These are phyloP conservation scores for Acrossocheilus wenchowensis DNA, from an alignment of 2,797 vertebrate species.

Conservation along the genomic window DNA sequence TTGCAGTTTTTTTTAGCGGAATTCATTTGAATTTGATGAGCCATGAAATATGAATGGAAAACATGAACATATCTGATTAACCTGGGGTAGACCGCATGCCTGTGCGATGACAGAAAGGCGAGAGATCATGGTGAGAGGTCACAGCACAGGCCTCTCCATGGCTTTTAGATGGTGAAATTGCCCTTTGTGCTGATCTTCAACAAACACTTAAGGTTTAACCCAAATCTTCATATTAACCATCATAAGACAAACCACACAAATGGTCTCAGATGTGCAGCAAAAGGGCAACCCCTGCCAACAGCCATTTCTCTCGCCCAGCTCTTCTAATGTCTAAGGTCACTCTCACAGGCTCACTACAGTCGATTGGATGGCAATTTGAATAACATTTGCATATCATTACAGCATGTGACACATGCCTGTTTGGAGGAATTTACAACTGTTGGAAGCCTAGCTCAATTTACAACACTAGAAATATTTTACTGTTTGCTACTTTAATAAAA, in stretches of 20 bases:
- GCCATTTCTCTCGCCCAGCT: constrained; percentile 55
- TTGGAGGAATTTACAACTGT: constrained; percentile 8
- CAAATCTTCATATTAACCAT: constrained; percentile 25
- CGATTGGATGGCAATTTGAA: constrained; percentile 75
- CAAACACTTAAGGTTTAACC: constrained; percentile 14
- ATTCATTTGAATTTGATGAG: constrained; percentile 73
- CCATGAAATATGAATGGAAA: constrained; percentile 69
- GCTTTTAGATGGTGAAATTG: constrained; percentile 19
- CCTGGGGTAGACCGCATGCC: constrained; percentile 58
- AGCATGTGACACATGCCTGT: constrained; percentile 57
- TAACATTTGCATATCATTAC: constrained; percentile 77
- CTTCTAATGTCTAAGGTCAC: constrained; percentile 71
- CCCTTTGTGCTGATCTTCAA: constrained; percentile 25
- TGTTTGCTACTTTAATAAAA: not conserved
- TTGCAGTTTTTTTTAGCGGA: constrained; percentile 37
- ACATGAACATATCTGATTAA: constrained; percentile 60
- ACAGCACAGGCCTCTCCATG: constrained; percentile 18
- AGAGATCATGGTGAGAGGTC: constrained; percentile 58
- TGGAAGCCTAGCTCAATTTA: not conserved
- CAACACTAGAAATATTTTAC: not conserved
- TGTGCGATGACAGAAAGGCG: constrained; percentile 59
- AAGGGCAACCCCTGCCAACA: constrained; percentile 53
- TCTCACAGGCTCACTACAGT: constrained; percentile 68
- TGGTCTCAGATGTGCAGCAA: constrained; percentile 50
- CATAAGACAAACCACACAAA: constrained; percentile 29